Conservation (phyloP, 2,113 vertebrate genomes). For the Rattus norvegicus region DNA sequence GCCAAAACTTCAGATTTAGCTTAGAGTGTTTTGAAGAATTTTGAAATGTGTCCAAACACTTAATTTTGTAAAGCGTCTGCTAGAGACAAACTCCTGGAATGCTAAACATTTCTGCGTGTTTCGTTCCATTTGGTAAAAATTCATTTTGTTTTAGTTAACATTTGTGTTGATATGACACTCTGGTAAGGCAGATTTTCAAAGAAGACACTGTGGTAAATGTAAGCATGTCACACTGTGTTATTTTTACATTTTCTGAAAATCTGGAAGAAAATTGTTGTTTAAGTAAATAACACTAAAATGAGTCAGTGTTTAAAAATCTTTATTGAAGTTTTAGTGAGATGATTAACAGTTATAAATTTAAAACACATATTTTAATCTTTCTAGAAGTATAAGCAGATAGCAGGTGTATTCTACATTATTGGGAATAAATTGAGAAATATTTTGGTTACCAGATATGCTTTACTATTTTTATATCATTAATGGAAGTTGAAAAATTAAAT, state of each 20-base stretch:
- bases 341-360: background rate
- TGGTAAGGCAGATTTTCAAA: slow-evolving; percentile 7
- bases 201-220: background rate
- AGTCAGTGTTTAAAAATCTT: background rate
- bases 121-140: slow-evolving; percentile 45
- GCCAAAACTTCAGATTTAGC: slow-evolving; percentile 79
- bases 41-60: slow-evolving; percentile 79
- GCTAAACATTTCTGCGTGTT: slow-evolving; percentile 70
- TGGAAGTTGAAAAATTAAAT: background rate
- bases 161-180: background rate
- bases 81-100: slow-evolving; percentile 71
- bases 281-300: slow-evolving; percentile 28
- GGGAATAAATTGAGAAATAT: background rate
- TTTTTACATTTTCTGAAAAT: slow-evolving; percentile 52
- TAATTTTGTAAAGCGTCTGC: slow-evolving; percentile 84
- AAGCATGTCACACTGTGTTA: slow-evolving; percentile 18
- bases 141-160: slow-evolving; percentile 59
- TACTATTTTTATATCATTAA: background rate
- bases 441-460: background rate
- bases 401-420: background rate
- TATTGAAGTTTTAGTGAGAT: background rate
- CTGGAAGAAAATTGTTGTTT: slow-evolving; percentile 9
- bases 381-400: background rate
- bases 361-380: background rate
- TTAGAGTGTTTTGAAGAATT: slow-evolving; percentile 80